Evolutionary conservation across 1,140 invertebrate species (phyloP).

Genomic region (Cecropterus lyciades): DNA sequence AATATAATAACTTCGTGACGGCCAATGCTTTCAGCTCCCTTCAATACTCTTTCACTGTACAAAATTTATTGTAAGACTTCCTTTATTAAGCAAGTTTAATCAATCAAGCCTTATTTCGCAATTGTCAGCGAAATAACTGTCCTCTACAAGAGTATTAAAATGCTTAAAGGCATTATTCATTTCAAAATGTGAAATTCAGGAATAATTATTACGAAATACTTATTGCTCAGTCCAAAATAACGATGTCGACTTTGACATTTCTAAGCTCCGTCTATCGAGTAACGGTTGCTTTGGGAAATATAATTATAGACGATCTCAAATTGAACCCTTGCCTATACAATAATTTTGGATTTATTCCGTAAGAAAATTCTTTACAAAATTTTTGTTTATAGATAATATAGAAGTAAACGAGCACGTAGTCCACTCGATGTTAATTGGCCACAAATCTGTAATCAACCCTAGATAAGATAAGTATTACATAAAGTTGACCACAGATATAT

Average conservation of each 20-base stretch:
- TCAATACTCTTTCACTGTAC: conserved; percentile 4
- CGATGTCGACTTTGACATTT: conserved; percentile 1
- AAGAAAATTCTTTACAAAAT: too few species aligned
- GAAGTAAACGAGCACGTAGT: too few species aligned
- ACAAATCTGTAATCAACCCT: too few species aligned
- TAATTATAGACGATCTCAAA: too few species aligned
- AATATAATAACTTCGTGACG: background rate
- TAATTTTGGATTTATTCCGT: too few species aligned
- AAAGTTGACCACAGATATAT: too few species aligned
- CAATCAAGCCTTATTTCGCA: conserved; percentile 21
- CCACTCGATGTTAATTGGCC: too few species aligned
- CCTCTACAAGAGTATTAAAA: conserved; percentile 18
- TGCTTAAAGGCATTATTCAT: conserved; percentile 14
- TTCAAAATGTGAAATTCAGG: conserved; percentile 7
- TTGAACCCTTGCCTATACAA: too few species aligned
- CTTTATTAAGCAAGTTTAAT: conserved; percentile 16
- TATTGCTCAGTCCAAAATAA: conserved; percentile 7
- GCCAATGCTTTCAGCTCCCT: background rate
- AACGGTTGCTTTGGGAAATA: too few species aligned
- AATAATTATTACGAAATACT: conserved; percentile 9
- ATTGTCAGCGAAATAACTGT: conserved; percentile 22
- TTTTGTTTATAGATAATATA: too few species aligned
- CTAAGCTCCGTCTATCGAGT: background rate
- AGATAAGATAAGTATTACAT: too few species aligned
- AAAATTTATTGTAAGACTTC: conserved; percentile 23